phyloP scores from a whole-genome alignment of 1,140 invertebrate species.

The Condylostylus longicornis region DNA sequence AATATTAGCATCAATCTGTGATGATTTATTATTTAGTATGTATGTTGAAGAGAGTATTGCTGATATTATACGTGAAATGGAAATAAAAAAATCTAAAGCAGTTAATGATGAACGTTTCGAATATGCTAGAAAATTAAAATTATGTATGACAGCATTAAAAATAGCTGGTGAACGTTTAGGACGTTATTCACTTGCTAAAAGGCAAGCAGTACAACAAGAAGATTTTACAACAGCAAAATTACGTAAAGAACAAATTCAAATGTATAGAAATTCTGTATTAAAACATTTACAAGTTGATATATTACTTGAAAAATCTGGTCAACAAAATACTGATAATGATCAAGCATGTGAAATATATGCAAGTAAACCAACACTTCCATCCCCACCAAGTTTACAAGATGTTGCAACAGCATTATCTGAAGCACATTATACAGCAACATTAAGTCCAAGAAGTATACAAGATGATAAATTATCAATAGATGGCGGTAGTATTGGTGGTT shows the following conservation, averaged over 20 bases:
- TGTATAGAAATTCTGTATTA: constrained; percentile 54
- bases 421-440: constrained; percentile 11
- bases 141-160: constrained; percentile 63
- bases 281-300: constrained; percentile 52
- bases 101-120: constrained; percentile 59
- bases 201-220: constrained; percentile 76
- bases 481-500: constrained; percentile 10
- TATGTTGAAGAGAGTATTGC: constrained; percentile 90
- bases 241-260: constrained; percentile 78
- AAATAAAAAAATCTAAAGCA: constrained; percentile 70
- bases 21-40: constrained; percentile 94
- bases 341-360: constrained; percentile 26
- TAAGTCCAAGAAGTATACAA: constrained; percentile 17
- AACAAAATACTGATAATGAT: constrained; percentile 31
- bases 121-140: constrained; percentile 78
- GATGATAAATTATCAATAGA: constrained; percentile 22
- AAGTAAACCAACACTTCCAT: constrained; percentile 23
- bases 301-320: constrained; percentile 64
- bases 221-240: constrained; percentile 78
- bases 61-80: constrained; percentile 71
- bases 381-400: constrained; percentile 28
- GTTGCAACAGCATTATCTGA: constrained; percentile 27
- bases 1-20: constrained; percentile 63
- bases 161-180: constrained; percentile 77
- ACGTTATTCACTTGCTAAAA: constrained; percentile 79